Conservation (phyloP, 1,140 invertebrate genomes). For the Nephila pilipes region DNA sequence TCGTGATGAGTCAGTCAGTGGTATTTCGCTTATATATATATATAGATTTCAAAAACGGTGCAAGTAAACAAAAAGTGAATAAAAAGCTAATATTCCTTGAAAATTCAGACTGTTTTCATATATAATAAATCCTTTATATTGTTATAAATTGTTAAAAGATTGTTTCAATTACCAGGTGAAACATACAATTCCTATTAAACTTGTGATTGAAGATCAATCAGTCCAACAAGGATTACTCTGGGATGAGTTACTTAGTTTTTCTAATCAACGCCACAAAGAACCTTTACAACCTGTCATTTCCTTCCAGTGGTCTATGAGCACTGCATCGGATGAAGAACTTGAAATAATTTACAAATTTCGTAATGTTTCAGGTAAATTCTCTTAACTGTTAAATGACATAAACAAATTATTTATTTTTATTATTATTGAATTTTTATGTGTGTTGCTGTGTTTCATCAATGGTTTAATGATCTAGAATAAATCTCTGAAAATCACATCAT, state of each 20-base stretch:
- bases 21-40: too few species aligned
- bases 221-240: constrained; percentile 58
- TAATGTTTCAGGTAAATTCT: constrained; percentile 44
- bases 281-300: not conserved
- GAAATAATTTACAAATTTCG: not conserved
- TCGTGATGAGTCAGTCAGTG: too few species aligned
- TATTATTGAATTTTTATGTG: too few species aligned
- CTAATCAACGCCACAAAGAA: not conserved
- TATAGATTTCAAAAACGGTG: not conserved
- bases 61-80: not conserved
- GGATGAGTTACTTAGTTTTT: constrained; percentile 49
- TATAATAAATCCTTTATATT: not conserved
- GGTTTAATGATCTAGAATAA: too few species aligned
- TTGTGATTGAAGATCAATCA: constrained; percentile 78
- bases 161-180: not conserved
- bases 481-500: too few species aligned
- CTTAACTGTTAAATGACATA: too few species aligned
- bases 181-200: constrained; percentile 49
- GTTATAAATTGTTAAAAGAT: not conserved
- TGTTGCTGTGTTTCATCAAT: too few species aligned
- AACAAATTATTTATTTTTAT: too few species aligned
- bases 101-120: not conserved
- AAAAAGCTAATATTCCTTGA: not conserved
- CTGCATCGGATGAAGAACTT: constrained; percentile 37
- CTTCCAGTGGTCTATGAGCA: constrained; percentile 67